phyloP scores from a whole-genome alignment of 2,888 invertebrate species.

The Gymnosoma rotundatum region DNA sequence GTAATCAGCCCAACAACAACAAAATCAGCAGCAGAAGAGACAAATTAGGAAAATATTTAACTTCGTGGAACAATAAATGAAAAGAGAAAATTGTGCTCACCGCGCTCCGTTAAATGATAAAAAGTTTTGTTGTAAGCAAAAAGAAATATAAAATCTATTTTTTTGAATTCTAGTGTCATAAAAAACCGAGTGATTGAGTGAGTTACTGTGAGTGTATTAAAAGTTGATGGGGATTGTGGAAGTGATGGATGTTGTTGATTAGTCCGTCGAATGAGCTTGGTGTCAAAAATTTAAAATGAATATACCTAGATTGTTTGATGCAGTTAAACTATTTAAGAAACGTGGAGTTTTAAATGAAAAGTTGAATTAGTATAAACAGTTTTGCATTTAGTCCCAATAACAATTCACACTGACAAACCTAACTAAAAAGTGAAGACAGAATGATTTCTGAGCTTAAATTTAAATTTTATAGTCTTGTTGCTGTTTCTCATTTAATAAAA shows the following conservation, averaged over 20 bases:
- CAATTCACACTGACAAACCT: constrained; percentile 18
- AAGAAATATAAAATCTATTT: constrained; percentile 60
- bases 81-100: constrained; percentile 66
- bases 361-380: constrained; percentile 21
- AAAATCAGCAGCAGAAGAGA: constrained; percentile 47
- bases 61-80: constrained; percentile 64
- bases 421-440: constrained; percentile 18
- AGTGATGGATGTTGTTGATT: constrained; percentile 52
- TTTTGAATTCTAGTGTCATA: constrained; percentile 38
- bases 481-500: constrained; percentile 44
- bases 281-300: constrained; percentile 33
- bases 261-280: constrained; percentile 35
- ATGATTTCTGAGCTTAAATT: constrained; percentile 32
- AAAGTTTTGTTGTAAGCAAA: constrained; percentile 72
- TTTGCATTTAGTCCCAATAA: constrained; percentile 26
- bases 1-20: constrained; percentile 58
- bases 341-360: constrained; percentile 16
- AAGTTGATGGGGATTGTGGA: constrained; percentile 58
- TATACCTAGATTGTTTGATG: constrained; percentile 7
- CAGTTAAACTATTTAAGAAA: constrained; percentile 20
- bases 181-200: constrained; percentile 55
- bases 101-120: constrained; percentile 72
- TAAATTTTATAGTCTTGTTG: constrained; percentile 28
- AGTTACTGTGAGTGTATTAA: constrained; percentile 44
- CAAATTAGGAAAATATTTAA: constrained; percentile 50